Conservation (phyloP, 2,113 vertebrate genomes). For the Eolophus roseicapilla region DNA sequence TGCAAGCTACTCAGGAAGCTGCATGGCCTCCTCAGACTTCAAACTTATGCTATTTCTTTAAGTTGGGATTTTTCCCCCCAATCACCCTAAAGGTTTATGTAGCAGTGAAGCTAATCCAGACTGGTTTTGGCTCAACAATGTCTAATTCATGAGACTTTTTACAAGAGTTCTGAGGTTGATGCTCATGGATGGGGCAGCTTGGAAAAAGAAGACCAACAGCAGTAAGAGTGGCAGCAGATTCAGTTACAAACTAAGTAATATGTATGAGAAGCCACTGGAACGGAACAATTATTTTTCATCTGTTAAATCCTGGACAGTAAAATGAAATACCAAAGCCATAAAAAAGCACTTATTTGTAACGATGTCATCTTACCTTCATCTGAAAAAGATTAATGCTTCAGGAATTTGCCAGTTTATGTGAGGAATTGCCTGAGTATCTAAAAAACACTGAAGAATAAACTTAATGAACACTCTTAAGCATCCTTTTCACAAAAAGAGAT, state of each 20-base stretch:
- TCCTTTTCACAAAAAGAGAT: neutral
- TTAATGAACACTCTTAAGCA: neutral
- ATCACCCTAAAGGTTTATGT: neutral
- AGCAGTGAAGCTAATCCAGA: neutral
- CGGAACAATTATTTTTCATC: neutral
- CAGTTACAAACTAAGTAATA: neutral
- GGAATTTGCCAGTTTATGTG: neutral
- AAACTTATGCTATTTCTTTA: neutral
- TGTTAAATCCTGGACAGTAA: neutral
- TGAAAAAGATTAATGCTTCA: neutral
- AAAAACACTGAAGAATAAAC: neutral
- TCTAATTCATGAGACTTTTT: neutral
- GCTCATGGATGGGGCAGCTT: neutral
- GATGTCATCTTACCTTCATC: neutral
- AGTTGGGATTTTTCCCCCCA: neutral
- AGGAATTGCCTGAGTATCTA: neutral
- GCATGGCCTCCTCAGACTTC: neutral
- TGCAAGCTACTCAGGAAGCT: neutral
- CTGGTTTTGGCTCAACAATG: neutral
- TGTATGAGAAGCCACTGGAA: neutral
- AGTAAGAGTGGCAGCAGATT: neutral
- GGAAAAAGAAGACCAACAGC: neutral
- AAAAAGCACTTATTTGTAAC: neutral
- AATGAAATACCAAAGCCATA: neutral
- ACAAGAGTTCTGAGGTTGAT: neutral